Conservation (phyloP, 2,888 invertebrate species). For the Argyresthia albistria region DNA sequence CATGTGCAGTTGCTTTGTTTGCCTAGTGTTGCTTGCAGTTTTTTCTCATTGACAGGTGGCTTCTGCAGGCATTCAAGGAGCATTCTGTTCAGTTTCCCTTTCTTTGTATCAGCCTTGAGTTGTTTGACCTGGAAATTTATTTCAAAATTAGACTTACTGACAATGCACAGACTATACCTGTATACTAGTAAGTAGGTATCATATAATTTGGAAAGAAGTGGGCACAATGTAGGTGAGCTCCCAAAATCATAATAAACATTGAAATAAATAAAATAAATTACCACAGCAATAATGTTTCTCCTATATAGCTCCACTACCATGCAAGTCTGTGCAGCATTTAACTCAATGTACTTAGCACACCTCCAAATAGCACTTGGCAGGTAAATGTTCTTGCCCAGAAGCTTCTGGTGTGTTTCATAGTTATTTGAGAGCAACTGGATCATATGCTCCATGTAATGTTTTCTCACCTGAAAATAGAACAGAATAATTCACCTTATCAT, state of each 20-base stretch:
- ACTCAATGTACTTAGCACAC: slow-evolving; percentile 57
- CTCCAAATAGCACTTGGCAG: slow-evolving; percentile 62
- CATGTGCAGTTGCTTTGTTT: slow-evolving; percentile 30
- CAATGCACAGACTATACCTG: neutral
- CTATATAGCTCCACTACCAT: slow-evolving; percentile 60
- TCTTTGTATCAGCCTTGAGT: slow-evolving; percentile 45
- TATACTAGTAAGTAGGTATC: neutral
- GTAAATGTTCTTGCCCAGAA: slow-evolving; percentile 48
- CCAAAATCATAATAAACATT: neutral
- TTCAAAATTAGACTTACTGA: slow-evolving; percentile 1
- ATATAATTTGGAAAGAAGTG: neutral
- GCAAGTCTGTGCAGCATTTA: slow-evolving; percentile 48
- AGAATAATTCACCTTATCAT: neutral
- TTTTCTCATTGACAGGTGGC: slow-evolving; percentile 43
- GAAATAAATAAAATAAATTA: slow-evolving; percentile 15
- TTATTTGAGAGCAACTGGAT: slow-evolving; percentile 49
- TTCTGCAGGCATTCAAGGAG: slow-evolving; percentile 41
- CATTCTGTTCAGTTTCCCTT: slow-evolving; percentile 40
- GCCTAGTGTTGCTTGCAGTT: slow-evolving; percentile 29
- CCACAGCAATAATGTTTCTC: slow-evolving; percentile 42
- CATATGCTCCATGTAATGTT: slow-evolving; percentile 59
- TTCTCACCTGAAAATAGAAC: slow-evolving; percentile 43
- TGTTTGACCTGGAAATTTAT: slow-evolving; percentile 38
- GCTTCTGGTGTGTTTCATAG: slow-evolving; percentile 51
- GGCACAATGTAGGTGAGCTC: neutral